Conservation (phyloP, 2,888 invertebrate species). For the Atherix ibis region DNA sequence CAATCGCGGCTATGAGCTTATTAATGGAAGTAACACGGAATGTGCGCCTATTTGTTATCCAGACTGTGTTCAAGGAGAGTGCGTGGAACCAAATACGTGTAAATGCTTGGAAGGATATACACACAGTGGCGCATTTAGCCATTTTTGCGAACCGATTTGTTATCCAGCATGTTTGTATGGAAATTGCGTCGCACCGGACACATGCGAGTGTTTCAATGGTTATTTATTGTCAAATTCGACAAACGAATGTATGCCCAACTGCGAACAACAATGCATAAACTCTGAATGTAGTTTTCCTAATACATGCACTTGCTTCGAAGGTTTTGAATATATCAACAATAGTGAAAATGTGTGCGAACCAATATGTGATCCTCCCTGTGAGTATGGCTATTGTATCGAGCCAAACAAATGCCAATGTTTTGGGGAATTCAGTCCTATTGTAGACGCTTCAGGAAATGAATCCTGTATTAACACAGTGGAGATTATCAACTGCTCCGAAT, state of each 20-base stretch:
- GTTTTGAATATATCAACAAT: constrained; percentile 12
- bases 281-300: constrained; percentile 22
- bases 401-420: constrained; percentile 14
- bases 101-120: constrained; percentile 18
- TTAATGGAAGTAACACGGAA: constrained; percentile 29
- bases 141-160: constrained; percentile 37
- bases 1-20: constrained; percentile 20
- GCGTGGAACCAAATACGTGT: constrained; percentile 7
- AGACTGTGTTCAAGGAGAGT: constrained; percentile 11
- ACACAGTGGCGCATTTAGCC: constrained; percentile 2
- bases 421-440: constrained; percentile 10
- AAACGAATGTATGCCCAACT: constrained; percentile 22
- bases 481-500: too few species aligned
- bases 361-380: constrained; percentile 16
- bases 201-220: constrained; percentile 21
- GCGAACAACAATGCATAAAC: constrained; percentile 15
- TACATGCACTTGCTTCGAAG: constrained; percentile 20
- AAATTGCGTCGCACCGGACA: constrained; percentile 21
- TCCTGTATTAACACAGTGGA: too few species aligned
- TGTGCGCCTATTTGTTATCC: constrained; percentile 38
- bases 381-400: constrained; percentile 14
- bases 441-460: too few species aligned
- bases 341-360: constrained; percentile 13
- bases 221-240: constrained; percentile 9
- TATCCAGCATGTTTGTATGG: constrained; percentile 15